Conservation (phyloP, 2,797 vertebrate genomes). For the Urosaurus nigricauda region DNA sequence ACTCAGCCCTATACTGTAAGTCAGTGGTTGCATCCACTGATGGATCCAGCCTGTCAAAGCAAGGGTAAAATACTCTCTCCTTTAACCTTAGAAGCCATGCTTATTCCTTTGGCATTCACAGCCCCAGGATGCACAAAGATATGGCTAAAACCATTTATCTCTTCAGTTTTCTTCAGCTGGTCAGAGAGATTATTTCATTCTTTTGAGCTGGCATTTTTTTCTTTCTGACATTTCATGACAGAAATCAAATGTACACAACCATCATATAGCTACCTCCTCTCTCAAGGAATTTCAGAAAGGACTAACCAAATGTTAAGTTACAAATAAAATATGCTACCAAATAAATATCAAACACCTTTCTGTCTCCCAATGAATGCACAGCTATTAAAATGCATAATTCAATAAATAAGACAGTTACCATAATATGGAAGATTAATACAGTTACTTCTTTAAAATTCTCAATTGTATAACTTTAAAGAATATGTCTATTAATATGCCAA, state of each 20-base stretch:
- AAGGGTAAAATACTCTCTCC: background rate
- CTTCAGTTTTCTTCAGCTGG: conserved; percentile 21
- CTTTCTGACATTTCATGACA: background rate
- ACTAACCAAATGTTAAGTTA: conserved; percentile 23
- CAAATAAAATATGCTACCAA: conserved; percentile 7
- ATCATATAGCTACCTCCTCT: background rate
- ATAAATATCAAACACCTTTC: background rate
- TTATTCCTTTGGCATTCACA: background rate
- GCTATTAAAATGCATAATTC: conserved; percentile 9
- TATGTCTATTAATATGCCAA: background rate
- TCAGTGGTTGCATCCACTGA: background rate
- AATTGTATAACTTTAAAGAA: background rate
- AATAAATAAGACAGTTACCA: background rate
- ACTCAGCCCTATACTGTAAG: background rate
- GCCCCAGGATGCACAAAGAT: background rate
- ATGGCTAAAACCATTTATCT: conserved; percentile 6
- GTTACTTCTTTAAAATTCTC: background rate
- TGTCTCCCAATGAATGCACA: background rate
- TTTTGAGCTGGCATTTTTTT: background rate
- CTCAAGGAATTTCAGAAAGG: conserved; percentile 18
- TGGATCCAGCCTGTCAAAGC: background rate
- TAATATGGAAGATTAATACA: background rate
- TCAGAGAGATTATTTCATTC: conserved; percentile 10
- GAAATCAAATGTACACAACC: background rate
- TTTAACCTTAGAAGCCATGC: background rate